These are phyloP conservation scores for Toxotes lorentzi DNA, from an alignment of 2,797 vertebrate species.

Conservation along the genomic window DNA sequence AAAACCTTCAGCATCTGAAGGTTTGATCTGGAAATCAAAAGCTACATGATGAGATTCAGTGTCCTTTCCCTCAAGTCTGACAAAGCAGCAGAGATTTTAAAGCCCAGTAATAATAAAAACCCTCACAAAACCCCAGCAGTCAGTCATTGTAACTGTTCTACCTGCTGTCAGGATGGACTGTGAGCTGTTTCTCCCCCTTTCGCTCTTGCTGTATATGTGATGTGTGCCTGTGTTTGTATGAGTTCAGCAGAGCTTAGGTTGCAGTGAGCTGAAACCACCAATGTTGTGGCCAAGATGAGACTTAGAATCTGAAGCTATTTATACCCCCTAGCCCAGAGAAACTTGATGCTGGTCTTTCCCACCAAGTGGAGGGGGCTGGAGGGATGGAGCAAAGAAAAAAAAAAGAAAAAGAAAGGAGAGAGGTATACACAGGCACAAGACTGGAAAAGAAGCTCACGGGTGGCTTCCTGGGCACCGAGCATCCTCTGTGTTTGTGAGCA, in stretches of 20 bases:
- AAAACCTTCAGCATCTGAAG: background rate
- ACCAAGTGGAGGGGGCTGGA: constrained; percentile 56
- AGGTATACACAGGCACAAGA: constrained; percentile 40
- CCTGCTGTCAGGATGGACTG: constrained; percentile 53
- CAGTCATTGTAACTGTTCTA: constrained; percentile 45
- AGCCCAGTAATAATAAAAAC: constrained; percentile 61
- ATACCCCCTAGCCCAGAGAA: constrained; percentile 68
- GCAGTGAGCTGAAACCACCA: constrained; percentile 74
- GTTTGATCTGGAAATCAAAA: constrained; percentile 13
- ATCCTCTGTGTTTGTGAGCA: constrained; percentile 39
- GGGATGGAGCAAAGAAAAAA: constrained; percentile 29
- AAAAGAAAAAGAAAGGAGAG: constrained; percentile 27
- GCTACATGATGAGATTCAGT: constrained; percentile 24
- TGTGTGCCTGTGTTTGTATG: constrained; percentile 46
- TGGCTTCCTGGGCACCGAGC: constrained; percentile 47
- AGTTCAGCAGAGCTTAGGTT: constrained; percentile 63
- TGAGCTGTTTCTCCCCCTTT: constrained; percentile 11
- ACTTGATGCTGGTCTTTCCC: constrained; percentile 77
- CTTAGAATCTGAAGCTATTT: constrained; percentile 75
- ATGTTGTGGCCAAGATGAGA: constrained; percentile 65
- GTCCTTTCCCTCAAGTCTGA: constrained; percentile 18
- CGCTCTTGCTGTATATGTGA: constrained; percentile 26
- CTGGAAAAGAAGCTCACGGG: constrained; percentile 59
- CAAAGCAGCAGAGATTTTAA: constrained; percentile 51
- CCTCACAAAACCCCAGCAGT: constrained; percentile 39